These are phyloP conservation scores for Salvator merianae DNA, from an alignment of 2,113 vertebrate genomes.

Conservation along the genomic window DNA sequence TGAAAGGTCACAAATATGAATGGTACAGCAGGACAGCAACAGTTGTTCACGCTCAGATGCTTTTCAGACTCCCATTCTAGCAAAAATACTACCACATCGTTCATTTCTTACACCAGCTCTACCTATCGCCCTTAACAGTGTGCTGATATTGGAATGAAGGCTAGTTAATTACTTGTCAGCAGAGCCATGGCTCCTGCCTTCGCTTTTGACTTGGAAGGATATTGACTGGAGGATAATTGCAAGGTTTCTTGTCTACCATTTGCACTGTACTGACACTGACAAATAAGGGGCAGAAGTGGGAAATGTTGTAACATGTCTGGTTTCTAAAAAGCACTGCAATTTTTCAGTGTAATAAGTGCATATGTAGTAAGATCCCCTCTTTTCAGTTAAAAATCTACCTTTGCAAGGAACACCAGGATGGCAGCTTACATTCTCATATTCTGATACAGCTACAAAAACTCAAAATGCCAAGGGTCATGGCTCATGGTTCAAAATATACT, in stretches of 20 bases:
- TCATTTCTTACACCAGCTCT: conserved; percentile 7
- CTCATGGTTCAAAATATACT: neutral
- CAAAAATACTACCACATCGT: conserved; percentile 53
- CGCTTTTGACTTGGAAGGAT: conserved; percentile 37
- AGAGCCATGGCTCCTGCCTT: conserved; percentile 13
- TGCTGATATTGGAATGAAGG: neutral
- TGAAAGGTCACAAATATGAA: neutral
- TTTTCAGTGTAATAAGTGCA: neutral
- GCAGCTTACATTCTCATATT: neutral
- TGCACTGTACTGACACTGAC: conserved; percentile 44
- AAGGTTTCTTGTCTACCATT: conserved; percentile 29
- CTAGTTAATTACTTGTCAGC: conserved; percentile 34
- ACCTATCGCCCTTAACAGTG: neutral
- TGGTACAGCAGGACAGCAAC: no score
- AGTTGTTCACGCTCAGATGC: neutral
- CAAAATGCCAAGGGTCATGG: neutral
- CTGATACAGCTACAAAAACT: neutral
- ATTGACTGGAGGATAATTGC: conserved; percentile 48
- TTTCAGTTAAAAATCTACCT: neutral
- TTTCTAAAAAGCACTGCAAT: neutral
- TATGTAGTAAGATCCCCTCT: conserved; percentile 6
- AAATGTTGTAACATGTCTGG: conserved; percentile 3
- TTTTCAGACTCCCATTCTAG: conserved; percentile 6
- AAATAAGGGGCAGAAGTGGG: conserved; percentile 33
- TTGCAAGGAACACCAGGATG: neutral